Conservation (phyloP, 2,797 vertebrate genomes). For the Falco columbarius region DNA sequence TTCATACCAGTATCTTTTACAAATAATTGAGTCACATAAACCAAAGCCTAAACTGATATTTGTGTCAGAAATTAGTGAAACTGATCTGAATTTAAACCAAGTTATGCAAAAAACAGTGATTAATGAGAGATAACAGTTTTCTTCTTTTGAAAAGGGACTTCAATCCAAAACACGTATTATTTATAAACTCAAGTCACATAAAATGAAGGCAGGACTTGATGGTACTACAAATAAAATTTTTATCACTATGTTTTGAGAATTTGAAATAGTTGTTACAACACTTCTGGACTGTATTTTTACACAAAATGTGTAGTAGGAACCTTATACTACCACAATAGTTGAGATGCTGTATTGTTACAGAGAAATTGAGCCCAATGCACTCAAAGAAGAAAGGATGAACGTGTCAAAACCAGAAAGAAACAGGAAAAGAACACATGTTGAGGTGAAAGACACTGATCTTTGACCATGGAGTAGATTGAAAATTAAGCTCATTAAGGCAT, state of each 20-base stretch:
- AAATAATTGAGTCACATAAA: neutral
- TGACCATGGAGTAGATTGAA: neutral
- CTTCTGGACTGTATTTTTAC: neutral
- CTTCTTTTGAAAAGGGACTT: neutral
- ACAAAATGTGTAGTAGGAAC: neutral
- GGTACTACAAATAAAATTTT: neutral
- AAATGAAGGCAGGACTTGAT: neutral
- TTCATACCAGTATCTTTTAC: neutral
- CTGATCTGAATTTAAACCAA: neutral
- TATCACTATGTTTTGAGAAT: neutral
- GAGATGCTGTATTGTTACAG: neutral
- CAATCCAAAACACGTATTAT: neutral
- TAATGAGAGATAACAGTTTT: neutral
- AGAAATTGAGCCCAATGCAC: neutral
- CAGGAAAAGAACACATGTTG: neutral
- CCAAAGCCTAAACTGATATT: neutral
- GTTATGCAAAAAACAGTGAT: neutral
- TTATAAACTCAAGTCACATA: neutral
- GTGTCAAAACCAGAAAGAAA: neutral
- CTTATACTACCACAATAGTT: neutral
- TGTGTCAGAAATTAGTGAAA: neutral
- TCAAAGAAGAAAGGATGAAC: neutral
- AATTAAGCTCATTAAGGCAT: neutral
- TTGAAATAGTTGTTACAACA: neutral
- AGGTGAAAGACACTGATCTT: neutral